Conservation (phyloP, 1,140 invertebrate genomes). For the Eurosta solidaginis region DNA sequence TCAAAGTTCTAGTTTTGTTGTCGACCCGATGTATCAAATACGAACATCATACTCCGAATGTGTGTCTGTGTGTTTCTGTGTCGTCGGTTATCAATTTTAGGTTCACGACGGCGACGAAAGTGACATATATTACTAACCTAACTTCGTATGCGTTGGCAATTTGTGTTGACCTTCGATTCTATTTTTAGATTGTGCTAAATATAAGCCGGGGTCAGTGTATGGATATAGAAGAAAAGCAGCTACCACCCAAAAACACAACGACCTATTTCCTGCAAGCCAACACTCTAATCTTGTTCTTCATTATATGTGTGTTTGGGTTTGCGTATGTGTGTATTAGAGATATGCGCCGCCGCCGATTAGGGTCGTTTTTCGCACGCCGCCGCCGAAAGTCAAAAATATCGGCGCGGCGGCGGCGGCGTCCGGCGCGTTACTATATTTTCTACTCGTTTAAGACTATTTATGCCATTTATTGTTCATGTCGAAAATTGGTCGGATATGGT, state of each 20-base stretch:
- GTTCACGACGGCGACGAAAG: background rate
- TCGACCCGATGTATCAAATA: background rate
- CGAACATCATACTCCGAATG: conserved; percentile 16
- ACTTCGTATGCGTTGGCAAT: conserved; percentile 35
- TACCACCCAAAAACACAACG: background rate
- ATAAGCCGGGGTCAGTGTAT: conserved; percentile 52
- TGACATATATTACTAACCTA: too few relatives aligned
- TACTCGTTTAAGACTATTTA: too few relatives aligned
- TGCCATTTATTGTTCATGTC: too few relatives aligned
- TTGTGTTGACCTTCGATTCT: conserved; percentile 54
- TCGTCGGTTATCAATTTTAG: background rate
- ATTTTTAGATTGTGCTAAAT: conserved; percentile 52
- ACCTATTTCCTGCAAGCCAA: background rate
- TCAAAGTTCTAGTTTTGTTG: background rate
- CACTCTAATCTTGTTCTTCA: background rate
- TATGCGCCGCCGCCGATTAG: too few relatives aligned
- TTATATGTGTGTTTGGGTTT: background rate
- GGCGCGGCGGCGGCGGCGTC: too few relatives aligned
- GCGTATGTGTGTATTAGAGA: background rate
- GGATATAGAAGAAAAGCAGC: conserved; percentile 16
- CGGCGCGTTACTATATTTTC: too few relatives aligned
- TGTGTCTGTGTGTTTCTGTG: conserved; percentile 30
- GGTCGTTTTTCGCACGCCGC: too few relatives aligned
- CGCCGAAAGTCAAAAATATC: too few relatives aligned
- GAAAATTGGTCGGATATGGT: too few relatives aligned